Evolutionary conservation across 2,888 invertebrate genomes (phyloP).

Genomic region (Drosophila koepferae): DNA sequence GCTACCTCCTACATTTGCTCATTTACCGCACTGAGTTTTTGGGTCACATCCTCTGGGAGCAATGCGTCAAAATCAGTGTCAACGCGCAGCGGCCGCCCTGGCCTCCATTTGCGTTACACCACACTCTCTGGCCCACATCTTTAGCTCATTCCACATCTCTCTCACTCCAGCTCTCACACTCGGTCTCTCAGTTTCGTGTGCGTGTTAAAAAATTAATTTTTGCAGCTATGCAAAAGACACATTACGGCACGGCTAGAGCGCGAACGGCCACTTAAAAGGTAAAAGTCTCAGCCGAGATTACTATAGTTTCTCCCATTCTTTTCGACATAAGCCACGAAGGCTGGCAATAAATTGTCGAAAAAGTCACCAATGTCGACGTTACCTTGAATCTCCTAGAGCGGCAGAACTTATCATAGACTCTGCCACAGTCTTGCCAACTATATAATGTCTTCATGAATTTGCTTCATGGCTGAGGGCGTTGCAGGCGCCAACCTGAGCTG

Average conservation of each 20-base stretch:
- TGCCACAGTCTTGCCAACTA: conserved; percentile 24
- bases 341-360: conserved; percentile 70
- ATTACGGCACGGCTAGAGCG: conserved; percentile 6
- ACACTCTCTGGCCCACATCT: conserved; percentile 3
- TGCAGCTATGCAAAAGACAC: conserved; percentile 66
- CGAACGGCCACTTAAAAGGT: conserved; percentile 9
- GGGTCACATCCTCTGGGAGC: conserved; percentile 83
- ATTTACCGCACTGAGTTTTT: conserved; percentile 80
- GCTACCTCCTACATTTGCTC: conserved; percentile 71
- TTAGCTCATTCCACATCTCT: conserved; percentile 1
- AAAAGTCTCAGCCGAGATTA: conserved; percentile 52
- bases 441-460: conserved; percentile 54
- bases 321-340: conserved; percentile 55
- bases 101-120: neutral
- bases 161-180: neutral
- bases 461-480: conserved; percentile 24
- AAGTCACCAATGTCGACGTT: conserved; percentile 70
- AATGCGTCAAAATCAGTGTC: conserved; percentile 84
- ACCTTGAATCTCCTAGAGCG: conserved; percentile 64
- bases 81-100: conserved; percentile 67
- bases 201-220: conserved; percentile 80
- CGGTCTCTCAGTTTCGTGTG: conserved; percentile 41
- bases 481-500: too few species aligned
- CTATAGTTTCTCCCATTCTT: conserved; percentile 57
- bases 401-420: conserved; percentile 64